Evolutionary conservation across 1,140 invertebrate species (phyloP), one percentile per base, ranked within the genome.

Genomic region (Probaryconus sp.): DNA sequence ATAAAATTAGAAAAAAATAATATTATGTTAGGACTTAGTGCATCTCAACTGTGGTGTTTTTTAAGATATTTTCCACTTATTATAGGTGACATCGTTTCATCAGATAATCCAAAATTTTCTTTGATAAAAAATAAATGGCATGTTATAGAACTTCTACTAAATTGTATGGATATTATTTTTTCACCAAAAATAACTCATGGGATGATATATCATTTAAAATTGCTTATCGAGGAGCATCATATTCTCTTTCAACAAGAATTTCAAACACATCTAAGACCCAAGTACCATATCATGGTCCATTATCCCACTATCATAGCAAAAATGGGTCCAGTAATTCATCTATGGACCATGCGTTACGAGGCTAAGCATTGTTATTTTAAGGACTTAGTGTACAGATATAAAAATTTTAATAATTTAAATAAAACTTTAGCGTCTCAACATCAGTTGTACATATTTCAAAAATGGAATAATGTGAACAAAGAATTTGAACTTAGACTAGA

Each of bases 31-130:
- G 50, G 50, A 10, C 35, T 26, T 26, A 53, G 28, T 38, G 50
- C 18, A 4, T 24, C 31, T 6, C 47, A 51, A 28, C 5, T 37
- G 6, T 51, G 31, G 30, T 51, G 45, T 33, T 30, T 73, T 7
- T 6, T 65, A 9, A 48, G 35, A 38, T 64, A 50, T 20, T 53
- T 68, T 33, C 68, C 68, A 33, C 33, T 77, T n/a, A 56, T 77
- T 21, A 45, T 77, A 24, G 17, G 43, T 14, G 61, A 77, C 18
- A 11, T 51, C 17, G 10, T 64, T 26, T 45, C 47, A 26, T 13
- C 28, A 11, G 4, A 9, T 11, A 31, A 67, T 33, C 5, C 16
- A 26, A 33, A 38, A 18, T 42, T 24, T 26, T 1, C n/a, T 21
- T 11, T 20, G 9, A 16, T 58, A 0, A 42, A 50, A 26, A 50